Evolutionary conservation across 2,888 invertebrate species (phyloP).

Genomic region (Megastigmus dorsalis): DNA sequence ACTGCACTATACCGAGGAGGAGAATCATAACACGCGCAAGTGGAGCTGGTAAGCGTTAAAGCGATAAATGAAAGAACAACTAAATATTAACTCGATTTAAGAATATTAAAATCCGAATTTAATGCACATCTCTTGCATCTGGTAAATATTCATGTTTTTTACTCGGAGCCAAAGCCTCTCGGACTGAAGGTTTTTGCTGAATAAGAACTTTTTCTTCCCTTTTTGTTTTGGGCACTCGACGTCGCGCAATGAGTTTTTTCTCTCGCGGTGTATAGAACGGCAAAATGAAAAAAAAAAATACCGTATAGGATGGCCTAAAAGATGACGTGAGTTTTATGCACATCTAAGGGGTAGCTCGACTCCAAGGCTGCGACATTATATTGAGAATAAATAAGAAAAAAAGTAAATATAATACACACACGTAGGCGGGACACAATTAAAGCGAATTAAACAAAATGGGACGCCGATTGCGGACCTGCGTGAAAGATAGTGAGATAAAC

Average conservation of each 20-base stretch:
- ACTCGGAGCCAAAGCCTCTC: not conserved
- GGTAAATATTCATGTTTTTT: conserved; percentile 11
- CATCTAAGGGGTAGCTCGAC: not conserved
- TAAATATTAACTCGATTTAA: not conserved
- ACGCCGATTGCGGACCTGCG: conserved; percentile 30
- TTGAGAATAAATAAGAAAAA: conserved; percentile 3
- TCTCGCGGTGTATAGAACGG: not conserved
- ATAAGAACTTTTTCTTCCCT: not conserved
- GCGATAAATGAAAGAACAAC: no score
- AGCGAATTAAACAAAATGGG: conserved; percentile 21
- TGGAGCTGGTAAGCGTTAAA: no score
- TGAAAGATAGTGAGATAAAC: conserved; percentile 40
- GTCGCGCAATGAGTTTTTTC: no score
- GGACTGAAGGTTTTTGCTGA: not conserved
- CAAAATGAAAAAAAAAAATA: no score
- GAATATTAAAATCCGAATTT: conserved; percentile 10
- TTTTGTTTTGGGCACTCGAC: not conserved
- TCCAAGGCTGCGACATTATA: not conserved
- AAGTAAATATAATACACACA: not conserved
- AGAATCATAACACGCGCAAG: conserved; percentile 1
- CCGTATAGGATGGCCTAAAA: conserved; percentile 44
- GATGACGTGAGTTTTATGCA: conserved; percentile 25
- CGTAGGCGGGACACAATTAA: conserved; percentile 14
- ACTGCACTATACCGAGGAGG: no score
- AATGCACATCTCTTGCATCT: not conserved